Evolutionary conservation across 1,140 invertebrate genomes (phyloP).

Genomic region (Nymphalis io): DNA sequence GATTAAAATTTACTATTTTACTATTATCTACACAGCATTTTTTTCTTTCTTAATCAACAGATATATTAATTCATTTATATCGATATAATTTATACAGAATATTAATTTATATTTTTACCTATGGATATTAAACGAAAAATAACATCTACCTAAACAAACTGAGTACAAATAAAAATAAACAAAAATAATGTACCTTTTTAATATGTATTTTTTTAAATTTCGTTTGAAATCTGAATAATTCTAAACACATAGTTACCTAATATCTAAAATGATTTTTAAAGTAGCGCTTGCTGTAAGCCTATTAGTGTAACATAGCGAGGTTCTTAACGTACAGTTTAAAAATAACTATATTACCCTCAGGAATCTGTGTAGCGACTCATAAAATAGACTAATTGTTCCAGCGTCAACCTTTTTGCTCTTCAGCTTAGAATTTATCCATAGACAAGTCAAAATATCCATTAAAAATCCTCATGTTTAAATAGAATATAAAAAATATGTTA

Average conservation of each 20-base stretch:
- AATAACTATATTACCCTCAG: constrained; percentile 31
- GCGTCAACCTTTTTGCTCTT: constrained; percentile 69
- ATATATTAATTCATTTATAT: constrained; percentile 23
- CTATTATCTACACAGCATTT: constrained; percentile 83
- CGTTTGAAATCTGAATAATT: too few species aligned
- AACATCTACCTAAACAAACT: too few species aligned
- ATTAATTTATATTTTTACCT: neutral
- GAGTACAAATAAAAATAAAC: too few species aligned
- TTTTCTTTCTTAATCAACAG: constrained; percentile 42
- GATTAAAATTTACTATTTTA: constrained; percentile 56
- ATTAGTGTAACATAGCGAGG: neutral
- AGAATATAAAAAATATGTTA: neutral
- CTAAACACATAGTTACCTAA: too few species aligned
- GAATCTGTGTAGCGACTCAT: constrained; percentile 41
- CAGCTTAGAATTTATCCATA: constrained; percentile 19
- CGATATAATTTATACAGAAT: constrained; percentile 5
- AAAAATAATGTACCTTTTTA: too few species aligned
- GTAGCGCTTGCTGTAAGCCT: too few species aligned
- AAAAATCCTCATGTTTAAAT: too few species aligned
- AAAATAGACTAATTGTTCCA: constrained; percentile 67
- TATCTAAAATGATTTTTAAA: too few species aligned
- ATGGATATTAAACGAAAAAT: too few species aligned
- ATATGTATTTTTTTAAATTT: too few species aligned
- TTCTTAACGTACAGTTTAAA: constrained; percentile 5
- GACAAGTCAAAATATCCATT: constrained; percentile 29